phyloP scores from a whole-genome alignment of 23 tunicate species.

The Styela plicata region DNA sequence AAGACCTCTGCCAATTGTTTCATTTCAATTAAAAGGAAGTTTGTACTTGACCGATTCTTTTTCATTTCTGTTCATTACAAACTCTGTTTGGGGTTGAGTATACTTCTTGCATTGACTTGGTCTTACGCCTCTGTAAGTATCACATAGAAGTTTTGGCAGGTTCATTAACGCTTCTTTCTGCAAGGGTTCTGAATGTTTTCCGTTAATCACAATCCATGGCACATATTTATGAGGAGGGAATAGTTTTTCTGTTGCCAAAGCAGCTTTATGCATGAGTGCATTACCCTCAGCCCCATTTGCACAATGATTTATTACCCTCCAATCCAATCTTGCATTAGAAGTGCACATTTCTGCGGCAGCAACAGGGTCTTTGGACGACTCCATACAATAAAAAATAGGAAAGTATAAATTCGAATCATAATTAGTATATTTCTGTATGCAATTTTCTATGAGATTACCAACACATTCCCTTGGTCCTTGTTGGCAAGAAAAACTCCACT shows the following conservation, averaged over 20 bases:
- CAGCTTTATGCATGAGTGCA: slow-evolving; percentile 71
- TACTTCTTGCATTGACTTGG: slow-evolving; percentile 13
- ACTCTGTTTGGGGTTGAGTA: background rate
- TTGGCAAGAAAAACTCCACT: slow-evolving; percentile 85
- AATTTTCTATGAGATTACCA: slow-evolving; percentile 87
- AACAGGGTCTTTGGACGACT: slow-evolving; percentile 52
- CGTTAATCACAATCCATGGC: slow-evolving; percentile 85
- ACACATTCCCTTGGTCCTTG: slow-evolving; percentile 86
- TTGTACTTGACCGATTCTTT: no score
- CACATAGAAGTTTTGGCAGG: slow-evolving; percentile 61
- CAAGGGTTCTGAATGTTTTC: slow-evolving; percentile 59
- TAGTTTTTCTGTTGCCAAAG: slow-evolving; percentile 50
- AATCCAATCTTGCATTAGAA: slow-evolving; percentile 34
- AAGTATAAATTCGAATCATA: slow-evolving; percentile 47
- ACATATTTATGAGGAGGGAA: slow-evolving; percentile 78
- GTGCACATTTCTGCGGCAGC: slow-evolving; percentile 70
- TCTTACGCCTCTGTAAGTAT: slow-evolving; percentile 40
- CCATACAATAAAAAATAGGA: slow-evolving; percentile 88
- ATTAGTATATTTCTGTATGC: slow-evolving; percentile 53
- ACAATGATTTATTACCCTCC: slow-evolving; percentile 59
- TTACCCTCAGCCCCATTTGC: slow-evolving; percentile 72
- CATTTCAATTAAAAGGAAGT: no score
- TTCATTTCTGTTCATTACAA: no score
- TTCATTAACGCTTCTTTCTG: slow-evolving; percentile 74
- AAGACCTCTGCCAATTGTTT: no score